Conservation (phyloP, 2,113 vertebrate genomes). For the Dicrurus megarhynchus region DNA sequence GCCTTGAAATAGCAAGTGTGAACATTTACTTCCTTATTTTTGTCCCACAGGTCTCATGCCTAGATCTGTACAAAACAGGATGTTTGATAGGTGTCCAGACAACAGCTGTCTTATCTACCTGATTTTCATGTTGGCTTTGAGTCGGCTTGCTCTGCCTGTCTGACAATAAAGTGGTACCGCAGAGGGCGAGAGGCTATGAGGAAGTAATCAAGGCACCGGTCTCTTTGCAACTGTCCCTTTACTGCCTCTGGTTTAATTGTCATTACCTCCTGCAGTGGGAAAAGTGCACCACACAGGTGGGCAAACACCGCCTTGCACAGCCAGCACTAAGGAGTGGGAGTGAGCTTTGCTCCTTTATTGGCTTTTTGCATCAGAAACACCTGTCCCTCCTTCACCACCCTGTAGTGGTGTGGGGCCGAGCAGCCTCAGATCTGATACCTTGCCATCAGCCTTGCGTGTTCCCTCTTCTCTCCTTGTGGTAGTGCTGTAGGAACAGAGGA, state of each 20-base stretch:
- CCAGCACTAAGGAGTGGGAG: not conserved
- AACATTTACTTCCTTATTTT: not conserved
- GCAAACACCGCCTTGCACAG: not conserved
- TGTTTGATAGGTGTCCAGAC: not conserved
- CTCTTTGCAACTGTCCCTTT: not conserved
- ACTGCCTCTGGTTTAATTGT: not conserved
- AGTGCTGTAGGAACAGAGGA: not conserved
- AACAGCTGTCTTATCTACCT: not conserved
- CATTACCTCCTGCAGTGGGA: not conserved
- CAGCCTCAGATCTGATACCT: not conserved
- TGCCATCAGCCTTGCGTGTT: not conserved
- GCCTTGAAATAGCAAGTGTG: not conserved
- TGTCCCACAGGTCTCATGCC: not conserved
- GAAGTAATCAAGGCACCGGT: not conserved
- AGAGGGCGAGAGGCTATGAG: not conserved
- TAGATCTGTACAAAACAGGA: not conserved
- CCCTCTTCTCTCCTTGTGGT: not conserved
- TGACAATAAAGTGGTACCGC: not conserved
- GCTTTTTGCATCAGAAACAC: constrained; percentile 1
- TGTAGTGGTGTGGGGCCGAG: fast-evolving
- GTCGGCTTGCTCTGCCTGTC: not conserved
- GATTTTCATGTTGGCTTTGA: not conserved
- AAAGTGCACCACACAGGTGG: not conserved
- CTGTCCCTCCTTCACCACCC: not conserved
- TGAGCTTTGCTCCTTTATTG: constrained; percentile 21